phyloP scores from a whole-genome alignment of 2,888 invertebrate species.

The Limnephilus marmoratus region DNA sequence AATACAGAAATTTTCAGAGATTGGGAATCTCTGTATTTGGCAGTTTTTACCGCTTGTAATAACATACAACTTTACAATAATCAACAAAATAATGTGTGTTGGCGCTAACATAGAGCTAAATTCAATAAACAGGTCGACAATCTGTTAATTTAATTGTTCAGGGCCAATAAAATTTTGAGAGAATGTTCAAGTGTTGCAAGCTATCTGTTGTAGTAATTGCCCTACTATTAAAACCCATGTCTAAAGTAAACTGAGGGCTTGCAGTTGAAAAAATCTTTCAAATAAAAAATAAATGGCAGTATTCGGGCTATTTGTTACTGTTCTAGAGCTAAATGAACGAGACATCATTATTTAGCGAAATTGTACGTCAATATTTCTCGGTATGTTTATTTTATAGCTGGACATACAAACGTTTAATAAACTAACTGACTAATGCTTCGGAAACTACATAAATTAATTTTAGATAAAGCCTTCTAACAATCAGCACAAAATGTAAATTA shows the following conservation, averaged over 20 bases:
- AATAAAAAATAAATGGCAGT: neutral
- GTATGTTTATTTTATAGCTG: neutral
- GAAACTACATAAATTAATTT: neutral
- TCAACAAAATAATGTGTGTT: neutral
- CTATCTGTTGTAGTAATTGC: too few relatives aligned
- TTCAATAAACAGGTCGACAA: neutral
- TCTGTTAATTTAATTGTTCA: neutral
- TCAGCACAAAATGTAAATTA: slow-evolving; percentile 17
- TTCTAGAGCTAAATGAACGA: neutral
- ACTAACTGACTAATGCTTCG: neutral
- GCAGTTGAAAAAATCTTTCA: neutral
- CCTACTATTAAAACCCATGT: neutral
- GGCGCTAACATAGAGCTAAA: neutral
- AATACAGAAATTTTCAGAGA: neutral
- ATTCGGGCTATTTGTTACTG: neutral
- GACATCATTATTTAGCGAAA: neutral
- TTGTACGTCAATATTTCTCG: neutral
- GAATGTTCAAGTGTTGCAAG: too few relatives aligned
- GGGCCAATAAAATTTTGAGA: neutral
- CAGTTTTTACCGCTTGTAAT: neutral
- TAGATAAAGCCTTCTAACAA: neutral
- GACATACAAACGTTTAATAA: neutral
- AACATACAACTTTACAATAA: neutral
- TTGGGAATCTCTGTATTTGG: neutral
- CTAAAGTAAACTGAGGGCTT: neutral